Evolutionary conservation across 1,140 invertebrate species (phyloP).

Genomic region (Tetragonula clypearis): DNA sequence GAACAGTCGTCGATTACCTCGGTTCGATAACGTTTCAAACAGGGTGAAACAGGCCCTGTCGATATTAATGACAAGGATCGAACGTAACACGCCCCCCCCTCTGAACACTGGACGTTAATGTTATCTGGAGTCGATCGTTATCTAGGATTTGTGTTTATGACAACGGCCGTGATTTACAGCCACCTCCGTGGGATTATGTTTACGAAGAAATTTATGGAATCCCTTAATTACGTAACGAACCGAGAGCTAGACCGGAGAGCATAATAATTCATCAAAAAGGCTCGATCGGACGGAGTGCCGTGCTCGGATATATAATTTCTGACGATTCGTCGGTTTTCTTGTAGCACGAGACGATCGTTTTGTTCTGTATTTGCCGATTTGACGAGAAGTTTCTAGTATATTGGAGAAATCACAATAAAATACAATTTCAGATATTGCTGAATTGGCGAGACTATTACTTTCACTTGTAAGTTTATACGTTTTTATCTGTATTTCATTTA

Average conservation of each 20-base stretch:
- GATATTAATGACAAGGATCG: constrained; percentile 37
- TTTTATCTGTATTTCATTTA: too few species aligned
- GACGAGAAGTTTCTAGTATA: neutral
- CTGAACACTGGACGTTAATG: constrained; percentile 17
- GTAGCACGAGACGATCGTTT: neutral
- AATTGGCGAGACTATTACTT: too few species aligned
- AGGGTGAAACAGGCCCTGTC: constrained; percentile 28
- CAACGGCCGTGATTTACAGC: constrained; percentile 25
- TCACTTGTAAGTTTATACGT: too few species aligned
- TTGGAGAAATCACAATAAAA: too few species aligned
- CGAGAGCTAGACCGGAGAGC: neutral
- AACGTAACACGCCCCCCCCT: neutral
- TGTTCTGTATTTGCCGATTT: neutral
- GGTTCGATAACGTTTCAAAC: constrained; percentile 43
- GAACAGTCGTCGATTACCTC: constrained; percentile 30
- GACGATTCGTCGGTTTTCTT: neutral
- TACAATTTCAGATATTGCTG: too few species aligned
- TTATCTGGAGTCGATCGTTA: constrained; percentile 45
- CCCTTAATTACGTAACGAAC: constrained; percentile 38
- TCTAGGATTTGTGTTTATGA: constrained; percentile 43
- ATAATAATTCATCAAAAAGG: constrained; percentile 17
- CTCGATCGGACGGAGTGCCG: neutral
- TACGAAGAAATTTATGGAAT: constrained; percentile 42
- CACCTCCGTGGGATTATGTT: constrained; percentile 19
- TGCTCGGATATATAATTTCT: neutral